Evolutionary conservation across 1,140 invertebrate species (phyloP).

Genomic region (Lutraria rhynchaena): DNA sequence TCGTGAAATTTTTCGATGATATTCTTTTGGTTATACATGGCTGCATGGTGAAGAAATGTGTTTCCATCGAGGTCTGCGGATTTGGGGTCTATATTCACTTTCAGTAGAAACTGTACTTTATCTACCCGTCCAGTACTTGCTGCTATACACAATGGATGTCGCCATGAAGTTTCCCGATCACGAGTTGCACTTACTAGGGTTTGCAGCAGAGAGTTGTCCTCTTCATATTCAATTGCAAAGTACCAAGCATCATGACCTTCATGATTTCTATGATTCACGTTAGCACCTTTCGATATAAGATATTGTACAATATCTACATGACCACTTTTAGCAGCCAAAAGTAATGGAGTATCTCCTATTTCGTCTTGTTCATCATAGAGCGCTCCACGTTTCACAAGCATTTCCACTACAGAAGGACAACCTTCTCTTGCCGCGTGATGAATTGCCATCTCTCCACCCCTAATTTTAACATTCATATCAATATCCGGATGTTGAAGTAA

Average conservation of each 20-base stretch:
- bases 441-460: constrained; percentile 73
- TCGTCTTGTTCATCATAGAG: constrained; percentile 69
- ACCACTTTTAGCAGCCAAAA: constrained; percentile 71
- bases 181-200: constrained; percentile 55
- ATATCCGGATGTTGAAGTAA: constrained; percentile 72
- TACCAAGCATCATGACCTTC: constrained; percentile 74
- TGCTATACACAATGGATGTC: constrained; percentile 71
- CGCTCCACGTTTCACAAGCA: constrained; percentile 66
- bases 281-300: constrained; percentile 65
- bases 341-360: constrained; percentile 73
- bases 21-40: constrained; percentile 82
- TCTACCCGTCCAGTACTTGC: constrained; percentile 65
- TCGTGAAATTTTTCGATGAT: constrained; percentile 82
- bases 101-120: constrained; percentile 67
- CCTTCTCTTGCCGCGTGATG: constrained; percentile 78
- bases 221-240: constrained; percentile 67
- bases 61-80: constrained; percentile 82
- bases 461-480: constrained; percentile 72
- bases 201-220: constrained; percentile 64
- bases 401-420: constrained; percentile 63
- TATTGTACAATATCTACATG: constrained; percentile 66
- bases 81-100: constrained; percentile 73
- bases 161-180: constrained; percentile 27
- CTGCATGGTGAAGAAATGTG: constrained; percentile 85
- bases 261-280: constrained; percentile 71